Evolutionary conservation across 2,113 vertebrate genomes (phyloP).

Genomic region (Stomatorhinus ivindoensis): DNA sequence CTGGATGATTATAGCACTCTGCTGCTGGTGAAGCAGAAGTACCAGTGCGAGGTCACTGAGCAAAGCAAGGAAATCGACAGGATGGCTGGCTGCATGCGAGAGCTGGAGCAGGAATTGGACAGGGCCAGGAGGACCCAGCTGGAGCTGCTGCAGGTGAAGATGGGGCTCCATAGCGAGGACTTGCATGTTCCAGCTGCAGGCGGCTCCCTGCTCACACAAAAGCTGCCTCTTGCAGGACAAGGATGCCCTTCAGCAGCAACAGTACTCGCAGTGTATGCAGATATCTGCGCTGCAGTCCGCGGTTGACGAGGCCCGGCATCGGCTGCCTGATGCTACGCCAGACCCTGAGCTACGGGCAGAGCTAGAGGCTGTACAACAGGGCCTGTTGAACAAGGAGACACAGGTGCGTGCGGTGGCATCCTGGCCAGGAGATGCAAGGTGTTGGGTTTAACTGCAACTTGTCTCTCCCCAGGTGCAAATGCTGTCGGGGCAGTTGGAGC

Average conservation of each 20-base stretch:
- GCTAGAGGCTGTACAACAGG: constrained; percentile 56
- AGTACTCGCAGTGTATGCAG: constrained; percentile 69
- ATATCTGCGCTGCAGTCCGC: constrained; percentile 76
- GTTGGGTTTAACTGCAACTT: neutral
- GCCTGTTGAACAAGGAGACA: constrained; percentile 57
- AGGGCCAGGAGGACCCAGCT: constrained; percentile 50
- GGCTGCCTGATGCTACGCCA: constrained; percentile 43
- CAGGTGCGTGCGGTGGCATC: constrained; percentile 56
- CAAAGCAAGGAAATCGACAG: constrained; percentile 80
- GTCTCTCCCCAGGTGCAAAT: constrained; percentile 56
- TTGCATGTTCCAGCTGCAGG: neutral
- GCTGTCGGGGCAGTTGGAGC: constrained; percentile 64
- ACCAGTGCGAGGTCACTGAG: constrained; percentile 60
- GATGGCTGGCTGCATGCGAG: constrained; percentile 58
- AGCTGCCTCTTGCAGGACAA: constrained; percentile 64
- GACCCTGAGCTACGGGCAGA: constrained; percentile 57
- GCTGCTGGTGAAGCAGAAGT: constrained; percentile 66
- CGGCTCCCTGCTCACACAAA: neutral
- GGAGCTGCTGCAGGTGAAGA: constrained; percentile 68
- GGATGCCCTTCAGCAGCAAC: constrained; percentile 74
- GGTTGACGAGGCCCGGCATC: constrained; percentile 66
- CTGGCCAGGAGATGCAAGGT: neutral
- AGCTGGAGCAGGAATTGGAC: constrained; percentile 65
- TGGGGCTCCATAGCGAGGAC: neutral
- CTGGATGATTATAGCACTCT: constrained; percentile 68